Evolutionary conservation across 2,888 invertebrate species (phyloP), one percentile per base, ranked within the genome.

Genomic region (Sinelater perroti): DNA sequence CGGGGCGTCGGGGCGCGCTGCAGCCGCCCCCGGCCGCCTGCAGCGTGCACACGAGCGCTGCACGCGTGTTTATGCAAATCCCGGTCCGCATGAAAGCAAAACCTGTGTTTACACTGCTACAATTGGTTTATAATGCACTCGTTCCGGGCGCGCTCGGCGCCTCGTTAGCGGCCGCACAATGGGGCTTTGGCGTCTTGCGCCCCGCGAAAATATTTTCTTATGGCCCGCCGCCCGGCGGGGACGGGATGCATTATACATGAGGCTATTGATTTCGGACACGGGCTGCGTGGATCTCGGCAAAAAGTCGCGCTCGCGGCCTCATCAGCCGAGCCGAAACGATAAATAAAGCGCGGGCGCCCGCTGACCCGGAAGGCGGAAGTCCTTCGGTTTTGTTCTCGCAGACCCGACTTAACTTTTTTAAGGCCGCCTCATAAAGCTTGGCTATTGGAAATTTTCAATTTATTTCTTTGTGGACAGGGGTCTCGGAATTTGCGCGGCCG

Each of bases 241-340:
- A 30, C 44, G 17, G 18, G 30, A 45, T 45, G 44, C 30, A 45
- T 46, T 46, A 46, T 33, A 46, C 46, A 46, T 46, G 31, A 46
- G 33, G 33, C 20, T 46, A 46, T 46, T 46, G 46, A 46, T 46
- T 46, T 46, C 26, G 18, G 30, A 44, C 28, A 30, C 26, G 26
- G 14, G 42, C 28, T 44, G 44, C 44, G 44, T 44, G 44, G 44
- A 13, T 30, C 44, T 44, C 30, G 26, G 26, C 44, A 30, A 44
- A 30, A 44, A 44, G 28, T 44, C 44, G 30, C 26, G 18, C 28
- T 44, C 30, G 30, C 30, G 44, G 30, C 30, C 44, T 44, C 44
- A 44, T 44, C 44, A 44, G 18, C 28, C 44, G 28, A 26, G 28
- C 30, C 40, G 30, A 30, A 44, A 44, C 44, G 44, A 44, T 44